phyloP scores from a whole-genome alignment of 2,113 vertebrate species.

The Erythrocercus mccallii region DNA sequence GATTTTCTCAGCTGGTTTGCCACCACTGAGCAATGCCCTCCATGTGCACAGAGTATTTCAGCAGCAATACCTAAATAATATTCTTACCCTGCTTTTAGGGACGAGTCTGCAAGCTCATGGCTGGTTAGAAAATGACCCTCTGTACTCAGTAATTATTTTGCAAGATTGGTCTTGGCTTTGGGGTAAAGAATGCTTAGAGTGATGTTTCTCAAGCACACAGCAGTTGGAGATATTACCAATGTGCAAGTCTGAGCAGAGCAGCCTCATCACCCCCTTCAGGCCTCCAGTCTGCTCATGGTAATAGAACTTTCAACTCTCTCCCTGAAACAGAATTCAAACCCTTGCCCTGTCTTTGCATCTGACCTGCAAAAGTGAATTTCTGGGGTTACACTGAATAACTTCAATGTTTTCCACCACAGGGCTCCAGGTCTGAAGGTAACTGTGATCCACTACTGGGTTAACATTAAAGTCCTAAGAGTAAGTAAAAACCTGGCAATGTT shows the following conservation, averaged over 20 bases:
- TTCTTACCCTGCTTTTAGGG: not conserved
- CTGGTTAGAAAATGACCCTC: not conserved
- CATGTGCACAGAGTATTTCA: not conserved
- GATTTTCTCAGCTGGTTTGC: not conserved
- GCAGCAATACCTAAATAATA: not conserved
- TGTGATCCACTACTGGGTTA: not conserved
- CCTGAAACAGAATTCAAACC: not conserved
- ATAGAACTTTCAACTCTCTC: not conserved
- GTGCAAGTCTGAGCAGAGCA: not conserved
- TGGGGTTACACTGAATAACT: not conserved
- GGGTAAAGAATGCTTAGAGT: not conserved
- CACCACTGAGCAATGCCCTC: not conserved
- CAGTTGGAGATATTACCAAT: not conserved
- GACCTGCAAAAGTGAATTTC: not conserved
- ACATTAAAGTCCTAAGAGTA: not conserved
- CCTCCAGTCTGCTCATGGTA: not conserved
- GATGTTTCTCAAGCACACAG: not conserved
- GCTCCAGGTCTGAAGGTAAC: not conserved
- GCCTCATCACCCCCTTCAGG: not conserved
- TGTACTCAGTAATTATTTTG: not conserved
- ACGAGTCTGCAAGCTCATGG: not conserved
- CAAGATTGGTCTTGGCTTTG: not conserved
- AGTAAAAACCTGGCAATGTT: not conserved
- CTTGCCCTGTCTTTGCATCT: not conserved
- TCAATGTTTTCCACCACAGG: not conserved